Evolutionary conservation across 2,888 invertebrate species (phyloP), one percentile per base, ranked within the genome.

Genomic region (Schizotus pectinicornis): DNA sequence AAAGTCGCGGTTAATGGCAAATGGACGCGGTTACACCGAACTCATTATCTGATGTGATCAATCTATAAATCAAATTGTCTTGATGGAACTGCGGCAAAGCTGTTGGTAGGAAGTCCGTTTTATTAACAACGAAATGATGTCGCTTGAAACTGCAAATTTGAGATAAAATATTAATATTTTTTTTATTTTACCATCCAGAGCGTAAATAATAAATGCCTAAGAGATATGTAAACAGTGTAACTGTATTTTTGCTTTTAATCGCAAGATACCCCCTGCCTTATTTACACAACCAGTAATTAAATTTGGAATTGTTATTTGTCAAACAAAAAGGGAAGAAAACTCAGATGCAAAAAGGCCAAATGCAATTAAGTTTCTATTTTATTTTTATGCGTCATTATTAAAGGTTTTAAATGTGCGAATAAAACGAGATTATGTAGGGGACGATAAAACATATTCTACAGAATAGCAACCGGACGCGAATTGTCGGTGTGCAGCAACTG

Each of bases 401-500:
- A 54, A 45, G 37, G 47, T 45, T 50, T 56, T 49, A 59, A 58
- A 53, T 59, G 41, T 30, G 35, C 47, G 52, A 63, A 59, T 59
- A 59, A 61, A 60, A 56, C 52, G 56, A 56, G 52, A 47, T 57
- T 53, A 37, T 46, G 53, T 45, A 54, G 34, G 38, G 54, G 35
- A 51, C 59, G 63, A 65, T 64, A 64, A 63, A 70, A 65, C 67
- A 67, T 69, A 70, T 73, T 69, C 65, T 67, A 64, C 61, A 56
- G 65, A 67, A 65, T 63, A 69, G 63, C 37, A 53, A 55, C 53
- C 39, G 53, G 59, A 63, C 48, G 59, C 59, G 64, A 65, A 65
- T 70, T 71, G 70, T 72, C 66, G 63, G 65, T 64, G 70, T 67
- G 70, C 67, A 71, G 62, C 63, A 64, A 66, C 64, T 70, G 73